phyloP scores from a whole-genome alignment of 1,140 invertebrate genomes.

The Acyrthosiphon pisum region DNA sequence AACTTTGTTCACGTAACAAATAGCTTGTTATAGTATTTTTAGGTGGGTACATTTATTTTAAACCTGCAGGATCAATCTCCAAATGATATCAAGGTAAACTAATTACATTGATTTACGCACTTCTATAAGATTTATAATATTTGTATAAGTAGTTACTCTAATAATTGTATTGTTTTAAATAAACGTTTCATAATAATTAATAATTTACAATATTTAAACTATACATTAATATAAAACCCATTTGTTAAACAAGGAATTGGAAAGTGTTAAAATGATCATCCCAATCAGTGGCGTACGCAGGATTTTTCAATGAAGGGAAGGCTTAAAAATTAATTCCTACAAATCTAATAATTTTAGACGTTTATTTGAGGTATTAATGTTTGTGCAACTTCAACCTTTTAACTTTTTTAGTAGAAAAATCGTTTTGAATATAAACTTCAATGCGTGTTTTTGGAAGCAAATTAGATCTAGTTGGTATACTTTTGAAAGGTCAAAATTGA shows the following conservation, averaged over 20 bases:
- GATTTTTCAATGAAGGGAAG: too few relatives aligned
- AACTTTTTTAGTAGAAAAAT: too few relatives aligned
- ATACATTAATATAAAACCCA: background rate
- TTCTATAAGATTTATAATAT: background rate
- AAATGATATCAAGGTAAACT: background rate
- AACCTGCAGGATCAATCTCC: background rate
- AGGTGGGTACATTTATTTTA: background rate
- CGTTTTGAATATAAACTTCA: too few relatives aligned
- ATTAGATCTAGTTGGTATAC: too few relatives aligned
- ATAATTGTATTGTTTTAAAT: background rate
- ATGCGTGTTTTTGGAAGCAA: too few relatives aligned
- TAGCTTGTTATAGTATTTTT: background rate
- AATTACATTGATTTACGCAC: background rate
- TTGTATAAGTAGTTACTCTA: background rate
- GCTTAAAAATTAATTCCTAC: too few relatives aligned
- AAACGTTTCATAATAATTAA: background rate
- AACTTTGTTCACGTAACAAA: background rate
- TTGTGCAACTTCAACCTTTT: too few relatives aligned
- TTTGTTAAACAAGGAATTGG: background rate
- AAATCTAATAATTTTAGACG: too few relatives aligned
- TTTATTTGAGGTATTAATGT: too few relatives aligned
- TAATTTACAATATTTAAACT: background rate
- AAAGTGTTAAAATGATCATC: background rate
- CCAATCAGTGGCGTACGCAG: too few relatives aligned
- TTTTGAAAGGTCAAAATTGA: too few relatives aligned